Conservation (phyloP, 2,797 vertebrate genomes). For the Trachops cirrhosus region DNA sequence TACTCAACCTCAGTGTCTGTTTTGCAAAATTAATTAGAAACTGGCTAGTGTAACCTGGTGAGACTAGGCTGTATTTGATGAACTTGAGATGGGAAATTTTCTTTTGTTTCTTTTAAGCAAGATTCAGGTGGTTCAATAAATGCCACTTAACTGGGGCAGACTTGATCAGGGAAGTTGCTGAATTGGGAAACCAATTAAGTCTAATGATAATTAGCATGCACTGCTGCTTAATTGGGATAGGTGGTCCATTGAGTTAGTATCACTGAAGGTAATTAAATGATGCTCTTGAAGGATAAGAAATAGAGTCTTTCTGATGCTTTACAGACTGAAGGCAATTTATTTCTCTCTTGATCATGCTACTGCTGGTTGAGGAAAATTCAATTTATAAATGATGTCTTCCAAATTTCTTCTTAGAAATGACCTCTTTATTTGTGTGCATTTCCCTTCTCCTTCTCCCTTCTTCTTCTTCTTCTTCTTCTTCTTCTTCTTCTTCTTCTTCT, state of each 20-base stretch:
- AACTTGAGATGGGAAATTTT: constrained; percentile 61
- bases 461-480: neutral
- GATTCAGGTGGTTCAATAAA: constrained; percentile 77
- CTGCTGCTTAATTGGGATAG: constrained; percentile 74
- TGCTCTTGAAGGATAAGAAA: constrained; percentile 65
- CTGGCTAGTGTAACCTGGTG: constrained; percentile 59
- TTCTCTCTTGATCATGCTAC: constrained; percentile 58
- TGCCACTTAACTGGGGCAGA: constrained; percentile 69
- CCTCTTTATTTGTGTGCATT: neutral
- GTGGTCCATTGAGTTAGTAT: constrained; percentile 72
- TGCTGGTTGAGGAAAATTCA: constrained; percentile 13
- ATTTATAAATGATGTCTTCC: constrained; percentile 1
- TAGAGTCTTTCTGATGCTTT: constrained; percentile 63
- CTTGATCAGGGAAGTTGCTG: constrained; percentile 72
- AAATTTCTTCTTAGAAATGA: neutral
- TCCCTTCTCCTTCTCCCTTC: too few species aligned
- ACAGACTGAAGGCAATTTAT: constrained; percentile 66
- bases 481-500: neutral
- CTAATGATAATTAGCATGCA: constrained; percentile 72
- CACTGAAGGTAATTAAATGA: constrained; percentile 74
- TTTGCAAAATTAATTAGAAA: constrained; percentile 72
- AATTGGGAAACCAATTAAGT: constrained; percentile 77
- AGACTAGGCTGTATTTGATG: constrained; percentile 60
- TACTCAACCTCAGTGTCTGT: neutral
- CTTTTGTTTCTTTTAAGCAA: constrained; percentile 71